These are phyloP conservation scores for Heterodera carotae DNA, from an alignment of 1,140 invertebrate species.

Conservation along the genomic window DNA sequence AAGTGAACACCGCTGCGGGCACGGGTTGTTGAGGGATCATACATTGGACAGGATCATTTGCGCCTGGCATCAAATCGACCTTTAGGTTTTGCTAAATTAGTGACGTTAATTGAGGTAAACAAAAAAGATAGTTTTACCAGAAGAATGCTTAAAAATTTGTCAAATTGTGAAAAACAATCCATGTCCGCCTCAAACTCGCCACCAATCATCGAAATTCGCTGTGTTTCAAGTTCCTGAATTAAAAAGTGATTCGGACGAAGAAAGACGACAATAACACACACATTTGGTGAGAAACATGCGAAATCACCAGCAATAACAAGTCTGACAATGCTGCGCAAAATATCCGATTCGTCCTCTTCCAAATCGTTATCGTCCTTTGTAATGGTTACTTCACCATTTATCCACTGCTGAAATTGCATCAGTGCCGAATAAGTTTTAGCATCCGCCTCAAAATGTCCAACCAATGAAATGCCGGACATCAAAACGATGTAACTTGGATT, in stretches of 20 bases:
- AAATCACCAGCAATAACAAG: constrained; percentile 48
- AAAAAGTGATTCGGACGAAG: neutral
- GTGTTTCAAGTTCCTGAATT: neutral
- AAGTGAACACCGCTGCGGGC: constrained; percentile 22
- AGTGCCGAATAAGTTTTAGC: constrained; percentile 27
- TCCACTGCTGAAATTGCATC: constrained; percentile 37
- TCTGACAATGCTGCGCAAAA: constrained; percentile 23
- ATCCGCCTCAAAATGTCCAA: constrained; percentile 26
- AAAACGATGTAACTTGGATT: constrained; percentile 49
- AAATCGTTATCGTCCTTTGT: constrained; percentile 19
- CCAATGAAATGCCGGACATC: constrained; percentile 41
- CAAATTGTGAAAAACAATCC: constrained; percentile 11
- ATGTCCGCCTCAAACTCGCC: constrained; percentile 1
- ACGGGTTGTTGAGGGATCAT: constrained; percentile 51
- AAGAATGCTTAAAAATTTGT: neutral
- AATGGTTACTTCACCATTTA: constrained; percentile 20
- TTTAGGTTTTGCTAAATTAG: constrained; percentile 33
- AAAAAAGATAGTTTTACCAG: constrained; percentile 3
- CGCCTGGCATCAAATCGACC: constrained; percentile 50
- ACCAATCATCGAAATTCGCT: constrained; percentile 12
- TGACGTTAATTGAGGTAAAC: constrained; percentile 8
- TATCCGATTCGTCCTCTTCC: constrained; percentile 15
- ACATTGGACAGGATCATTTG: constrained; percentile 33
- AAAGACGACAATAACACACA: neutral
- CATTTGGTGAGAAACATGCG: constrained; percentile 38